Percentiles rank a stretch among this genome's conserved stretches.
These are phyloP conservation scores for Embiotoca jacksoni DNA, from an alignment of 2,113 vertebrate genomes.

Conservation along the genomic window DNA sequence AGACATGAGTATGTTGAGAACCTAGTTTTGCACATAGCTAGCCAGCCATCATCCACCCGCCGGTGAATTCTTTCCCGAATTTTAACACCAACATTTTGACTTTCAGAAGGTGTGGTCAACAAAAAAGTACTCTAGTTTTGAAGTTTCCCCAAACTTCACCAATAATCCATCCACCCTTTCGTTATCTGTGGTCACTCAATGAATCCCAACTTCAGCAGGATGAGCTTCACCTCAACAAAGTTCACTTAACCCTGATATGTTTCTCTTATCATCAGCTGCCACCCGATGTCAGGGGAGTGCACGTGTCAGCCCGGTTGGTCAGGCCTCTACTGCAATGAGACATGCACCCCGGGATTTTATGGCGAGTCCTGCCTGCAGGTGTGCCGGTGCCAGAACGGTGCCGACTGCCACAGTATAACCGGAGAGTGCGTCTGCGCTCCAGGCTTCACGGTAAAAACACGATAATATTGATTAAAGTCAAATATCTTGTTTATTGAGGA, in stretches of 20 bases:
- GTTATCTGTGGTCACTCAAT: too few relatives aligned
- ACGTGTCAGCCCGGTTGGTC: conserved; percentile 93
- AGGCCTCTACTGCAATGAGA: conserved; percentile 97
- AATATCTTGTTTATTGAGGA: background rate
- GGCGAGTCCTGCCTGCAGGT: conserved; percentile 92
- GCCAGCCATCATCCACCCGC: too few relatives aligned
- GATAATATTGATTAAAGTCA: background rate
- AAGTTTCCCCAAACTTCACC: too few relatives aligned
- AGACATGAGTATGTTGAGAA: too few relatives aligned
- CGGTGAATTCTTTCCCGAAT: too few relatives aligned
- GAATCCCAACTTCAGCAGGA: too few relatives aligned
- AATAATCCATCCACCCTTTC: too few relatives aligned
- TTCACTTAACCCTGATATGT: background rate
- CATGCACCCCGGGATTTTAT: conserved; percentile 92
- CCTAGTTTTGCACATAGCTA: too few relatives aligned
- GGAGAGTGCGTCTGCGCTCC: conserved; percentile 95
- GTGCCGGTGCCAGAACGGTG: conserved; percentile 95
- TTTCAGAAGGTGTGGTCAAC: too few relatives aligned
- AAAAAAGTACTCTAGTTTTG: too few relatives aligned
- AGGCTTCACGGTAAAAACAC: conserved; percentile 90
- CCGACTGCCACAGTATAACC: conserved; percentile 93
- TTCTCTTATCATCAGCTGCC: conserved; percentile 88
- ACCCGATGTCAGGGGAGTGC: conserved; percentile 97
- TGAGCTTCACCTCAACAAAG: too few relatives aligned
- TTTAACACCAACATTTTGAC: too few relatives aligned